phyloP scores from a whole-genome alignment of 2,888 invertebrate genomes.

The Steromphala cineraria region DNA sequence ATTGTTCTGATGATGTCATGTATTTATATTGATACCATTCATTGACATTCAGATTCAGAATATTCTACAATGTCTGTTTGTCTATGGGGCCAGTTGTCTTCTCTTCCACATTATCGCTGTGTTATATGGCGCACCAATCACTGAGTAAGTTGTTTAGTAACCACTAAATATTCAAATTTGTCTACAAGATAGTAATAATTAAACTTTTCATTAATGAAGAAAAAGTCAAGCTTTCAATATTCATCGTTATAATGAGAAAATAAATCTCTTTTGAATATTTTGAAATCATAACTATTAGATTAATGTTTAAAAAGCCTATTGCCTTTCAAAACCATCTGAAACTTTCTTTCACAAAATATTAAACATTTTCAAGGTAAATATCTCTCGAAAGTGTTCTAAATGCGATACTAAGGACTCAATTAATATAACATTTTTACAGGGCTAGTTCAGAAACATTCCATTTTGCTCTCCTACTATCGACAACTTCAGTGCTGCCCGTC shows the following conservation, averaged over 20 bases:
- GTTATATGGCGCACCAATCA: constrained; percentile 68
- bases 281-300: too few species aligned
- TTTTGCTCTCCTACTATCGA: constrained; percentile 63
- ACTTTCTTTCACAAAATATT: too few species aligned
- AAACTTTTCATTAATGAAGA: too few species aligned
- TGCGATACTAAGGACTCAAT: not conserved
- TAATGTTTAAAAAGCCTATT: too few species aligned
- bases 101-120: constrained; percentile 58
- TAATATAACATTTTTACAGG: constrained; percentile 43
- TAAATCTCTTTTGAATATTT: too few species aligned
- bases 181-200: too few species aligned
- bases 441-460: constrained; percentile 67
- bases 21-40: too few species aligned
- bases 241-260: too few species aligned
- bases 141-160: constrained; percentile 57
- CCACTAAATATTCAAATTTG: not conserved
- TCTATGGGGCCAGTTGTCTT: constrained; percentile 37
- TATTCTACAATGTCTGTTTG: constrained; percentile 30
- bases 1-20: too few species aligned
- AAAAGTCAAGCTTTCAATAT: too few species aligned
- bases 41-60: not conserved
- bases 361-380: too few species aligned
- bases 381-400: not conserved
- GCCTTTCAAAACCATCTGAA: too few species aligned
- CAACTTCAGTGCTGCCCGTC: constrained; percentile 54